Evolutionary conservation across 2,888 invertebrate species (phyloP).

Genomic region (Phytoseiulus persimilis): DNA sequence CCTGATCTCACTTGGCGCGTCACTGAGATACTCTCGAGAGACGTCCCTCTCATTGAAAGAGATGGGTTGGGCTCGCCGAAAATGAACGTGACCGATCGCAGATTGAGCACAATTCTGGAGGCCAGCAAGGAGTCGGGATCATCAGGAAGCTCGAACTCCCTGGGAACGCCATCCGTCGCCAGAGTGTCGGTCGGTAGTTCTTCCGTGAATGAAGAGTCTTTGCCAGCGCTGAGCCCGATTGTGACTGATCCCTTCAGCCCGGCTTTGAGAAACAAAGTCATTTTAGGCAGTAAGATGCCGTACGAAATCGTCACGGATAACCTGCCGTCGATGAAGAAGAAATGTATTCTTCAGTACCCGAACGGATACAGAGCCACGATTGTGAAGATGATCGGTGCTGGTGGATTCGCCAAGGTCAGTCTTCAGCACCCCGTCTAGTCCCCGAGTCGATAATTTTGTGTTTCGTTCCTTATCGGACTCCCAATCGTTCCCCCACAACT

Average conservation of each 20-base stretch:
- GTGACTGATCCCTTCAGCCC: constrained; percentile 21
- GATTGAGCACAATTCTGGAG: constrained; percentile 19
- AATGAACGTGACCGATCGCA: background rate
- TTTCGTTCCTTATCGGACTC: no score
- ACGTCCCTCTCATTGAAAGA: background rate
- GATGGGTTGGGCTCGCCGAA: background rate
- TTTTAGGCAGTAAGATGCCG: background rate
- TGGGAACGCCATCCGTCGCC: constrained; percentile 15
- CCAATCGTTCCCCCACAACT: no score
- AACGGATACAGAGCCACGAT: constrained; percentile 17
- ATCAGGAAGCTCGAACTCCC: constrained; percentile 19
- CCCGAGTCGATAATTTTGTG: no score
- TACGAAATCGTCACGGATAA: constrained; percentile 9
- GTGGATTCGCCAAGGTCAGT: constrained; percentile 25
- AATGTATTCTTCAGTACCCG: background rate
- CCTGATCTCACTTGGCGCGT: constrained; percentile 26
- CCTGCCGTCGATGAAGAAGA: constrained; percentile 20
- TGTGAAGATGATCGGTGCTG: background rate
- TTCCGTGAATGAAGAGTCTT: background rate
- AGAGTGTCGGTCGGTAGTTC: background rate
- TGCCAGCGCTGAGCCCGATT: background rate
- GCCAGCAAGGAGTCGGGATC: constrained; percentile 31
- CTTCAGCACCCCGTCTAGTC: no score
- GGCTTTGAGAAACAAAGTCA: constrained; percentile 7
- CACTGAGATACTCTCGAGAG: background rate